Percentiles rank a stretch among this genome's conserved stretches.
phyloP scores from a whole-genome alignment of 2,113 vertebrate genomes.

The Gobio gobio region DNA sequence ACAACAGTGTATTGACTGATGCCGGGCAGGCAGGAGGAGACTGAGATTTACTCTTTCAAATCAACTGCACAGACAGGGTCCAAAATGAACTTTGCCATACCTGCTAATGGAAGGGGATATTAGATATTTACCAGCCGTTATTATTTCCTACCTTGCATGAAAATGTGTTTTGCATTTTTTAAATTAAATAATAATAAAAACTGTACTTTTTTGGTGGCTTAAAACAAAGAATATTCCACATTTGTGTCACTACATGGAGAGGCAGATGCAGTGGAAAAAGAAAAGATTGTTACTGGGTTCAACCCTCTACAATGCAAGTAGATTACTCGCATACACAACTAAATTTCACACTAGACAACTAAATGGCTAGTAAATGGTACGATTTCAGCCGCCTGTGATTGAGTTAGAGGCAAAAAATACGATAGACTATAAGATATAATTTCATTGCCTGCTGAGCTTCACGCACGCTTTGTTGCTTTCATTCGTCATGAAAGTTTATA shows the following conservation, averaged over 20 bases:
- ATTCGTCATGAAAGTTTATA: too few relatives aligned
- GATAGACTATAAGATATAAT: too few relatives aligned
- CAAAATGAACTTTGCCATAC: neutral
- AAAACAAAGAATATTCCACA: neutral
- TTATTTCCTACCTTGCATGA: neutral
- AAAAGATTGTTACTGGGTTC: too few relatives aligned
- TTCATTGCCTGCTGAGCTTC: too few relatives aligned
- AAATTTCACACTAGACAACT: too few relatives aligned
- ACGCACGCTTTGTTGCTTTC: too few relatives aligned
- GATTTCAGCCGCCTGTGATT: too few relatives aligned
- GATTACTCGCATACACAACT: too few relatives aligned
- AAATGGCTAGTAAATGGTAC: too few relatives aligned
- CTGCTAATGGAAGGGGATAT: neutral
- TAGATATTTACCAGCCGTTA: neutral
- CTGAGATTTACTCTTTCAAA: neutral
- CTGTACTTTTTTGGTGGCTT: neutral
- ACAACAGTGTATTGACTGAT: conserved; percentile 12
- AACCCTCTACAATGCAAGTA: too few relatives aligned
- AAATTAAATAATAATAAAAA: neutral
- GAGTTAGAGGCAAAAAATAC: too few relatives aligned
- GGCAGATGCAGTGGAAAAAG: neutral
- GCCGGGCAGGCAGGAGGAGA: neutral
- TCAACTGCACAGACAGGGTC: neutral
- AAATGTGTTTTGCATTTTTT: neutral
- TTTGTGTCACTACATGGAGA: neutral